These are phyloP conservation scores for Bos indicus DNA, from an alignment of 2,113 vertebrate genomes.

Conservation along the genomic window DNA sequence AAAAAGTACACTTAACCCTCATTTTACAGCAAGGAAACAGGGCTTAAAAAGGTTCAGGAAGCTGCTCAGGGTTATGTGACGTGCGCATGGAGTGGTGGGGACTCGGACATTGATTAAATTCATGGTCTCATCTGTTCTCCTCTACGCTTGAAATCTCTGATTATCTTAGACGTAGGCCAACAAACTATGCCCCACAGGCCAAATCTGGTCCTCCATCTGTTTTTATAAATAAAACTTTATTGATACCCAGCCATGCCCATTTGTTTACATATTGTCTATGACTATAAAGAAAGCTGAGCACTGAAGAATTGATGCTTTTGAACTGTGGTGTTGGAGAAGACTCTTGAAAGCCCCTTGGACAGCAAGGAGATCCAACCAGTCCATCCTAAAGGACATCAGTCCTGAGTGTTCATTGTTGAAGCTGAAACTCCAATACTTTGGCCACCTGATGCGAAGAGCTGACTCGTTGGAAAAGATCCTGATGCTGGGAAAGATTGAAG, in stretches of 20 bases:
- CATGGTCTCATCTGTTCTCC: neutral
- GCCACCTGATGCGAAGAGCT: neutral
- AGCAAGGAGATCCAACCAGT: neutral
- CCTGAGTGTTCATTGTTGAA: neutral
- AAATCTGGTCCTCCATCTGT: neutral
- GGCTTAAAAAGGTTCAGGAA: neutral
- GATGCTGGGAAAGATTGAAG: neutral
- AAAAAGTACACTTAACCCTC: neutral
- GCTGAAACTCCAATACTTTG: neutral
- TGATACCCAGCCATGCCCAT: neutral
- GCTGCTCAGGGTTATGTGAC: neutral
- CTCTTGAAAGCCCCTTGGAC: neutral
- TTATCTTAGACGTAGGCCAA: neutral
- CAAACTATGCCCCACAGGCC: neutral
- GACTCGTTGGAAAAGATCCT: neutral
- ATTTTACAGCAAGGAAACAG: neutral
- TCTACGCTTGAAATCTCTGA: neutral
- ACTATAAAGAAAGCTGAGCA: neutral
- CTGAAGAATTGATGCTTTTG: neutral
- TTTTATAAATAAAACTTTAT: constrained; percentile 26
- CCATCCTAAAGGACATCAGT: neutral
- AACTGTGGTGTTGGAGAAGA: neutral
- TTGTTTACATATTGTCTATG: neutral
- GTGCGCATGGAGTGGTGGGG: neutral
- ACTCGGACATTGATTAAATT: neutral